Conservation (phyloP, 2,888 invertebrate genomes). For the Plutella xylostella region DNA sequence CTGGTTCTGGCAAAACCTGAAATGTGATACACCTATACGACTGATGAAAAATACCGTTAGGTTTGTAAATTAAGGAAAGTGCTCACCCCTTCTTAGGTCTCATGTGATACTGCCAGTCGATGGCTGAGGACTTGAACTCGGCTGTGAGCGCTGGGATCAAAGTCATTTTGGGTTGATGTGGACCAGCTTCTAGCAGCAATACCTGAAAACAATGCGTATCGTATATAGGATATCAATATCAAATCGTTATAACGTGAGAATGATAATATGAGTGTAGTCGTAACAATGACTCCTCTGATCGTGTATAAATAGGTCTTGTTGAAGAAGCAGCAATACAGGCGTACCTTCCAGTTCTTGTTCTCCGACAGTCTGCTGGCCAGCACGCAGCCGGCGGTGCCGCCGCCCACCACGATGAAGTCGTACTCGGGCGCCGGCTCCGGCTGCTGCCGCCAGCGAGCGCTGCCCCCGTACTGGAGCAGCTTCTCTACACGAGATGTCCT, state of each 20-base stretch:
- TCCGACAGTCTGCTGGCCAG: slow-evolving; percentile 55
- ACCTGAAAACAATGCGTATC: slow-evolving; percentile 33
- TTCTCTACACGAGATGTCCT: no score
- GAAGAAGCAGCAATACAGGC: no score
- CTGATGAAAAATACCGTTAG: slow-evolving; percentile 23
- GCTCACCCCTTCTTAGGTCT: slow-evolving; percentile 54
- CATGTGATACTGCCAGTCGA: slow-evolving; percentile 58
- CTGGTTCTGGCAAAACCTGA: slow-evolving; percentile 50
- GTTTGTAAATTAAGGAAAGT: slow-evolving; percentile 1
- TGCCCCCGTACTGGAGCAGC: no score
- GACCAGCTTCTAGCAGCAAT: slow-evolving; percentile 49
- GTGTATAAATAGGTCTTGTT: no score
- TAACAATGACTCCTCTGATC: no score
- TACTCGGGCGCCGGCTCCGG: slow-evolving; percentile 26
- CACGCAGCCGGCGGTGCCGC: slow-evolving; percentile 57
- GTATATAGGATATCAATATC: no score
- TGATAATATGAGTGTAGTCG: no score
- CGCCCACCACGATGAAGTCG: slow-evolving; percentile 54
- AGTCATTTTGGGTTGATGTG: slow-evolving; percentile 54
- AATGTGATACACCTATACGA: slow-evolving; percentile 26
- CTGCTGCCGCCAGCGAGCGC: no score
- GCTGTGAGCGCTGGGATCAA: slow-evolving; percentile 54
- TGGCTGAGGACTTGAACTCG: slow-evolving; percentile 47
- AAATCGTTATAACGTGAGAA: no score
- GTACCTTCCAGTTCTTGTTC: slow-evolving; percentile 57